These are phyloP conservation scores for Natator depressus DNA, from an alignment of 2,113 vertebrate species.

Conservation along the genomic window DNA sequence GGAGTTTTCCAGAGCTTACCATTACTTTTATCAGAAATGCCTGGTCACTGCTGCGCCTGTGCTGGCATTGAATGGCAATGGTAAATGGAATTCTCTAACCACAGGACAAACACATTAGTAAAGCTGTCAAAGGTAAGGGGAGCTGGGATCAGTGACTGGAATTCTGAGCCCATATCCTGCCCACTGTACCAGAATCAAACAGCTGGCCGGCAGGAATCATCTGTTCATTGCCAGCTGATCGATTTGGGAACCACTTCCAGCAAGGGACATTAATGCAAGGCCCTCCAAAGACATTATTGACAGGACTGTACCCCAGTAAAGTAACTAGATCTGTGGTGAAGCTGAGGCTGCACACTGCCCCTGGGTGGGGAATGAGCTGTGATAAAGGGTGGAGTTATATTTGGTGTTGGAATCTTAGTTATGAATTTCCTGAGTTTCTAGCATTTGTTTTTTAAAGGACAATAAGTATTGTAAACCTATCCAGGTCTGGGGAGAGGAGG, in stretches of 20 bases:
- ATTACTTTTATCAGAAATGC: not conserved
- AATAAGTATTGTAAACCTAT: not conserved
- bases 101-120: not conserved
- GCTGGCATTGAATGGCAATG: not conserved
- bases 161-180: not conserved
- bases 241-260: not conserved
- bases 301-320: not conserved
- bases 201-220: not conserved
- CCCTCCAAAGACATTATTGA: not conserved
- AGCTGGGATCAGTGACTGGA: not conserved
- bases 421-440: not conserved
- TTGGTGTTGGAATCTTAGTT: not conserved
- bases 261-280: not conserved
- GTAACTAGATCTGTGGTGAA: not conserved
- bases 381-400: not conserved
- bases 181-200: not conserved
- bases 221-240: not conserved
- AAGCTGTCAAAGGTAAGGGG: not conserved
- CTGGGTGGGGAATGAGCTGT: not conserved
- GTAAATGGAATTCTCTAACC: not conserved
- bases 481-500: not conserved
- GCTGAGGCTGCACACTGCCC: not conserved
- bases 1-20: not conserved
- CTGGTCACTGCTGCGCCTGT: not conserved
- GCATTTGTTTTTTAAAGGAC: not conserved